phyloP scores from a whole-genome alignment of 2,113 vertebrate species.

The Osmerus eperlanus region DNA sequence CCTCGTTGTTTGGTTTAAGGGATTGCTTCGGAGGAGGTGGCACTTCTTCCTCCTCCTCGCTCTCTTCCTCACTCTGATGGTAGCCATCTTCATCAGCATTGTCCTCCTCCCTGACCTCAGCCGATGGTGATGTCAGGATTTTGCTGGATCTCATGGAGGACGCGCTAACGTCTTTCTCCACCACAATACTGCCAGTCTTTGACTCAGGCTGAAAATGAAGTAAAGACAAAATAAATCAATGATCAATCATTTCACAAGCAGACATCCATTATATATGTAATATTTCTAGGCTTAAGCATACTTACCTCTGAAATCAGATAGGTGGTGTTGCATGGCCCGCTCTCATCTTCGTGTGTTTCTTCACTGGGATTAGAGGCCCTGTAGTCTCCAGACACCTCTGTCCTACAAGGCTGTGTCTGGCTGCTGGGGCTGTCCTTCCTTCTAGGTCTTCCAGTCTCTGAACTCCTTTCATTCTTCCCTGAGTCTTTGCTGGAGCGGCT shows the following conservation, averaged over 20 bases:
- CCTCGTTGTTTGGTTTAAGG: constrained; percentile 8
- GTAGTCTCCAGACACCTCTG: not conserved
- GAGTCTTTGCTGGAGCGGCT: constrained; percentile 37
- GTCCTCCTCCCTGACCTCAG: constrained; percentile 55
- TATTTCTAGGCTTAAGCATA: too few relatives aligned
- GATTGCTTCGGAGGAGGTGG: constrained; percentile 23
- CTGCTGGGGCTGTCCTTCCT: not conserved
- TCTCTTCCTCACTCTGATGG: constrained; percentile 75
- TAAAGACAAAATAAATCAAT: too few relatives aligned
- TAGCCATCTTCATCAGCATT: constrained; percentile 58
- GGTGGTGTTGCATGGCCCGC: constrained; percentile 32
- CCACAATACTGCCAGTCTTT: too few relatives aligned
- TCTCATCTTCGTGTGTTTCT: not conserved
- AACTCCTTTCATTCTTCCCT: constrained; percentile 15
- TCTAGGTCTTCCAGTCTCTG: constrained; percentile 3
- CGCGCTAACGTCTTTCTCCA: too few relatives aligned
- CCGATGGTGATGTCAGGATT: constrained; percentile 57
- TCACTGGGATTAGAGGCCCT: not conserved
- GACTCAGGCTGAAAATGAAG: too few relatives aligned
- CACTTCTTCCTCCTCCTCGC: constrained; percentile 67
- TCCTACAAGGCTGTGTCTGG: constrained; percentile 17
- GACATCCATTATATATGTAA: too few relatives aligned
- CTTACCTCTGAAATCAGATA: too few relatives aligned
- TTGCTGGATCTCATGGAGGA: constrained; percentile 44
- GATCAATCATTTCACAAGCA: too few relatives aligned